A percentile compares a stretch with the other conserved stretches of the same genome.
Conservation (phyloP, 92 coral and sea anemone species). For the Actinostola sp. region DNA sequence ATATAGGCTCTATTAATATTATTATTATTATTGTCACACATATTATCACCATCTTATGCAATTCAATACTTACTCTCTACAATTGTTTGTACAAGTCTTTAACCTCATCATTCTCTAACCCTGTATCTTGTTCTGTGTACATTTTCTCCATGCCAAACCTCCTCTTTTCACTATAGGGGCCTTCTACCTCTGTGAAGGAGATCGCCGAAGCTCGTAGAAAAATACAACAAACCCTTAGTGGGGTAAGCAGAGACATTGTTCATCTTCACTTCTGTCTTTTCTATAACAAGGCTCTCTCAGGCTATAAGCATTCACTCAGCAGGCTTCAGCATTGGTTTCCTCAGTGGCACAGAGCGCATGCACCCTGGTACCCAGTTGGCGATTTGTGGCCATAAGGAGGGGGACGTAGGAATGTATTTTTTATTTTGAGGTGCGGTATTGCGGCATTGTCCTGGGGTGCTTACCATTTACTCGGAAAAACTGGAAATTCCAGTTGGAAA, state of each 20-base stretch:
- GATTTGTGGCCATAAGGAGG: too few species aligned
- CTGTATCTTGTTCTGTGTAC: conserved; percentile 8
- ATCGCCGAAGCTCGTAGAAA: conserved; percentile 96
- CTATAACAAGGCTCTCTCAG: not conserved
- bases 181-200: conserved; percentile 82
- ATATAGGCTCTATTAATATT: too few species aligned
- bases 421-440: too few species aligned
- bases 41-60: not conserved
- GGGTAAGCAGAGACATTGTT: conserved; percentile 64
- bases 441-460: too few species aligned
- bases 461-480: too few species aligned
- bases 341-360: too few species aligned
- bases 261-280: conserved; percentile 1
- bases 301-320: too few species aligned
- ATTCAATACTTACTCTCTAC: not conserved
- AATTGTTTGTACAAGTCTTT: not conserved
- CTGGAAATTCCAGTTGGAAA: too few species aligned
- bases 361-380: too few species aligned
- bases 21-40: too few species aligned
- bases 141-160: conserved; percentile 8
- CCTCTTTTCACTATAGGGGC: conserved; percentile 57
- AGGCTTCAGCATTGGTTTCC: too few species aligned
- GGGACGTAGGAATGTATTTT: too few species aligned
- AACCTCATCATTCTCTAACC: not conserved
- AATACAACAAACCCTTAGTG: conserved; percentile 91